Percentiles rank a stretch among this genome's conserved stretches.
phyloP scores from a whole-genome alignment of 2,113 vertebrate species.

The Bambusicola thoracicus region DNA sequence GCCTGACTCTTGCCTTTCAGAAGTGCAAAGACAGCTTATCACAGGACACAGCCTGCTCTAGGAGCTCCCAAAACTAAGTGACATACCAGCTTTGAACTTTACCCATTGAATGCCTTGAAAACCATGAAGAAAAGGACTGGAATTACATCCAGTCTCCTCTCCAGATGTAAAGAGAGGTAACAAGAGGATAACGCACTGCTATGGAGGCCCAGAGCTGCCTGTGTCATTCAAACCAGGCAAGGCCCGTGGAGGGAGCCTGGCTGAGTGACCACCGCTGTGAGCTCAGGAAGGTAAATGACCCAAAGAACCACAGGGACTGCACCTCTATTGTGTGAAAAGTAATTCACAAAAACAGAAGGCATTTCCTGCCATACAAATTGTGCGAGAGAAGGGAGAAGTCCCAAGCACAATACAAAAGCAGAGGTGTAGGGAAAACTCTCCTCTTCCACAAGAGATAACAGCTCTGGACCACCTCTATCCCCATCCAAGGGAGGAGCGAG shows the following conservation, averaged over 20 bases:
- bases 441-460: not conserved
- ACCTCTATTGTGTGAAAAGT: not conserved
- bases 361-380: not conserved
- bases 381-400: not conserved
- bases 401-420: not conserved
- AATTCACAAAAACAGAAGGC: not conserved
- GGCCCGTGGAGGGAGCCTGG: not conserved
- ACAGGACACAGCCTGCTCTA: not conserved
- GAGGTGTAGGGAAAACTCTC: not conserved
- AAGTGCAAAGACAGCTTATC: not conserved
- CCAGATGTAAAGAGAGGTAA: not conserved
- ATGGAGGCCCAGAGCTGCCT: not conserved
- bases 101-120: not conserved
- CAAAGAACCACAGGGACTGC: not conserved
- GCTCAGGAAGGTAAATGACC: not conserved
- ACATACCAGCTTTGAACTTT: not conserved
- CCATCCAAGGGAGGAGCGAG: not conserved
- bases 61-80: not conserved
- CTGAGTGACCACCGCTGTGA: rapidly evolving
- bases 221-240: not conserved
- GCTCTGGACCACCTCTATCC: not conserved
- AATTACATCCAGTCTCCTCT: not conserved
- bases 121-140: not conserved
- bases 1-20: rapidly evolving
- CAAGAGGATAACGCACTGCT: rapidly evolving